Percentiles rank a stretch among this genome's conserved stretches.
Evolutionary conservation across 2,797 vertebrate genomes (phyloP).

Genomic region (Staurois parvus): DNA sequence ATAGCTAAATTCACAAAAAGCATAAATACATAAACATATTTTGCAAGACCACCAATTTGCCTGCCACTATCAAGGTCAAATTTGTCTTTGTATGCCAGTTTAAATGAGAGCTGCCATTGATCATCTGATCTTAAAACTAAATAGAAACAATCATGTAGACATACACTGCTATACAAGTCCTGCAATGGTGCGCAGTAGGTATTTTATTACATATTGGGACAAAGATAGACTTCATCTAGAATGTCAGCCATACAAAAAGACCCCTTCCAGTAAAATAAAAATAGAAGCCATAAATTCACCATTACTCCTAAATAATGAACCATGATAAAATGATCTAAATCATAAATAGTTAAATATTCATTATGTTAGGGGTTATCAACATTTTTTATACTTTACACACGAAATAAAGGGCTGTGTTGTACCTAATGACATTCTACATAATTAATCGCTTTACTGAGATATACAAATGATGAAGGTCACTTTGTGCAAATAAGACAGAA

Average conservation of each 20-base stretch:
- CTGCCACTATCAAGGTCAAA: neutral
- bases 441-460: slow-evolving; percentile 50
- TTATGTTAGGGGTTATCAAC: slow-evolving; percentile 37
- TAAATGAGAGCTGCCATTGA: neutral
- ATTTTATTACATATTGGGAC: slow-evolving; percentile 17
- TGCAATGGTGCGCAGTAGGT: neutral
- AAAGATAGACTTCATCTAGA: slow-evolving; percentile 2
- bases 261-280: slow-evolving; percentile 14
- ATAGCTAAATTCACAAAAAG: too few species aligned
- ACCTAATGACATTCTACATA: slow-evolving; percentile 55
- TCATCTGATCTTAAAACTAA: slow-evolving; percentile 1
- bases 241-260: slow-evolving; percentile 9
- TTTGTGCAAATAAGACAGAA: slow-evolving; percentile 41
- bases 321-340: slow-evolving; percentile 5
- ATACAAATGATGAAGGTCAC: slow-evolving; percentile 53
- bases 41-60: neutral
- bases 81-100: neutral
- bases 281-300: slow-evolving; percentile 26
- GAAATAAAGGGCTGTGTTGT: slow-evolving; percentile 36
- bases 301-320: slow-evolving; percentile 16
- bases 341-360: slow-evolving; percentile 47
- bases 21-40: too few species aligned
- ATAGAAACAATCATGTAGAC: neutral
- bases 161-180: neutral
- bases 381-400: slow-evolving; percentile 26